Percentiles rank a stretch among this genome's conserved stretches.
These are phyloP conservation scores for Pterophyllum scalare DNA, from an alignment of 2,113 vertebrate species.

Conservation along the genomic window DNA sequence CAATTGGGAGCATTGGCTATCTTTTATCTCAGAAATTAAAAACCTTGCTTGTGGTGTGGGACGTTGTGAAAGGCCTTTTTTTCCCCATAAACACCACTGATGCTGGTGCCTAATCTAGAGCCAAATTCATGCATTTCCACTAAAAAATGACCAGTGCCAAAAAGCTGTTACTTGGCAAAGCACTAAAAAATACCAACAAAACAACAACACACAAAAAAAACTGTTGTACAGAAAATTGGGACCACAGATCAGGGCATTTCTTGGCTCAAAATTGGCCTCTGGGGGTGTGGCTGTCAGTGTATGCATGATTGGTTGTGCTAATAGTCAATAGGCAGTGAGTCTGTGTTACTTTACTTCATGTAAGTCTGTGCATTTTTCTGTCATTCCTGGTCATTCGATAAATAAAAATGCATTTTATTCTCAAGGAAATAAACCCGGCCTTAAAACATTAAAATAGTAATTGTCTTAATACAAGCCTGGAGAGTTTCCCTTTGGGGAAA, in stretches of 20 bases:
- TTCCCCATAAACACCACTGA: neutral
- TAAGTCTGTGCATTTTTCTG: neutral
- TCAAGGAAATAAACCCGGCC: neutral
- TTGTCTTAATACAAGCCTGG: neutral
- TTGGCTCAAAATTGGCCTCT: neutral
- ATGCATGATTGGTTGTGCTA: neutral
- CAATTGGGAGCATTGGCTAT: neutral
- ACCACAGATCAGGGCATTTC: slow-evolving; percentile 9
- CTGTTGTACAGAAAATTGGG: neutral
- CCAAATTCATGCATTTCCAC: neutral
- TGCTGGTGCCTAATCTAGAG: neutral
- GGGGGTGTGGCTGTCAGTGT: neutral
- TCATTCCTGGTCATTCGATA: neutral
- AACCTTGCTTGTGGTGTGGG: neutral
- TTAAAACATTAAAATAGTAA: neutral
- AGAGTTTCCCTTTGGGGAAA: neutral
- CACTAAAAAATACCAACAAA: neutral
- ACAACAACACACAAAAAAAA: neutral
- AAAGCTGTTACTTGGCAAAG: neutral
- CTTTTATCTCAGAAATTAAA: neutral
- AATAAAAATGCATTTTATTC: neutral
- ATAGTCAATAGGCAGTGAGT: neutral
- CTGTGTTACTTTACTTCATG: neutral
- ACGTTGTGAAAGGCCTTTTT: neutral
- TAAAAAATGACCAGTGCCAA: neutral